Evolutionary conservation across 2,888 invertebrate species (phyloP).

Genomic region (Elegia similella): DNA sequence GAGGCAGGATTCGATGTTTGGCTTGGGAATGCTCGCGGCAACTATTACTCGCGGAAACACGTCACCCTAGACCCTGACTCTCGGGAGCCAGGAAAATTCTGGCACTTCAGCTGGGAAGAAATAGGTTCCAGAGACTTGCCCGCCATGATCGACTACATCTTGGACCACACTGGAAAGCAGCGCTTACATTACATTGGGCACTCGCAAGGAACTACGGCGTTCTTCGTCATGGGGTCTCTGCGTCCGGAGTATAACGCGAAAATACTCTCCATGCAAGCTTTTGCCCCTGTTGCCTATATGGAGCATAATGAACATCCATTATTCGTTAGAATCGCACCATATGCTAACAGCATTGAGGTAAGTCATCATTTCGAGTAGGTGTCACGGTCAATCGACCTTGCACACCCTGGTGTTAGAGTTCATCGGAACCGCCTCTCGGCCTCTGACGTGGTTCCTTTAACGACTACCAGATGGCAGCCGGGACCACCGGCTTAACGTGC

Average conservation of each 20-base stretch:
- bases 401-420: no score
- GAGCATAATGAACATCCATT: constrained; percentile 71
- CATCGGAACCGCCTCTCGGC: no score
- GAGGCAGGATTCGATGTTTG: constrained; percentile 87
- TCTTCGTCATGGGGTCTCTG: constrained; percentile 83
- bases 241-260: constrained; percentile 84
- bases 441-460: no score
- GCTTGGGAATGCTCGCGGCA: constrained; percentile 90
- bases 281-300: constrained; percentile 84
- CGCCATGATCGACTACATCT: constrained; percentile 86
- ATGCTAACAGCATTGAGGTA: constrained; percentile 55
- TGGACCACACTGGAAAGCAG: constrained; percentile 75
- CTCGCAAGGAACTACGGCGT: constrained; percentile 84
- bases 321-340: constrained; percentile 55
- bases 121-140: constrained; percentile 89
- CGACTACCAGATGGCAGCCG: no score
- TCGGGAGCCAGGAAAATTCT: constrained; percentile 55
- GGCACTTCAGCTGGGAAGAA: constrained; percentile 90
- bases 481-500: no score
- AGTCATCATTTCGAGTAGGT: no score
- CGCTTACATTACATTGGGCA: constrained; percentile 89
- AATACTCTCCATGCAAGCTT: constrained; percentile 81
- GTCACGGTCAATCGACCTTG: no score
- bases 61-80: constrained; percentile 49
- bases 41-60: constrained; percentile 82